These are phyloP conservation scores for Glyphotaelius pellucidus DNA, from an alignment of 2,888 invertebrate genomes.

Conservation along the genomic window DNA sequence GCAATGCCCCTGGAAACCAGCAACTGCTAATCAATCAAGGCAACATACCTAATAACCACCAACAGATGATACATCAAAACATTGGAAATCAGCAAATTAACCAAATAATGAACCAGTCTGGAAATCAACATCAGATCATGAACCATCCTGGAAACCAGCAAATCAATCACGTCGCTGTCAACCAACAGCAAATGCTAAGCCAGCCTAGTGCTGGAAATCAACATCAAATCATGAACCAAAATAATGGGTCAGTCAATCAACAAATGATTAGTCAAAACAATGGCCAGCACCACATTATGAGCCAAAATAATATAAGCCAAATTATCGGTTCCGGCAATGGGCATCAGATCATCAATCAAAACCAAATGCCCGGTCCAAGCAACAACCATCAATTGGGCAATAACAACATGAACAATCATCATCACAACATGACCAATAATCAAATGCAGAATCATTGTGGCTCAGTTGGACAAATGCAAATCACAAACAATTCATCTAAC, in stretches of 20 bases:
- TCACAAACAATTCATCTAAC: slow-evolving; percentile 66
- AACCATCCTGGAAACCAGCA: slow-evolving; percentile 40
- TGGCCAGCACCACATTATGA: slow-evolving; percentile 71
- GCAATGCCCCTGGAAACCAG: slow-evolving; percentile 26
- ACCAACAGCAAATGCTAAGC: slow-evolving; percentile 71
- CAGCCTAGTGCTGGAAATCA: slow-evolving; percentile 32
- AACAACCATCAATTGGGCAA: slow-evolving; percentile 73
- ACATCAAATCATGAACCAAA: slow-evolving; percentile 68
- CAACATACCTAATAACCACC: slow-evolving; percentile 52
- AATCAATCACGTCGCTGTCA: slow-evolving; percentile 26
- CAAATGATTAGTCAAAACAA: slow-evolving; percentile 66
- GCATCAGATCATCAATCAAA: slow-evolving; percentile 73
- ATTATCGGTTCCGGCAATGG: slow-evolving; percentile 68
- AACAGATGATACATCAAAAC: slow-evolving; percentile 50
- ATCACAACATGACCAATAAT: slow-evolving; percentile 68
- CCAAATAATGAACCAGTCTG: slow-evolving; percentile 40
- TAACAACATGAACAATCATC: slow-evolving; percentile 72
- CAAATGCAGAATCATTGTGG: slow-evolving; percentile 74
- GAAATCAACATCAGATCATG: slow-evolving; percentile 44
- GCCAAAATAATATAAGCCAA: slow-evolving; percentile 69
- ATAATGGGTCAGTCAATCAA: slow-evolving; percentile 71
- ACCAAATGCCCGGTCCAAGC: slow-evolving; percentile 61
- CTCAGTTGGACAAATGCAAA: slow-evolving; percentile 75
- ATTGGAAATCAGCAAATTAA: slow-evolving; percentile 45
- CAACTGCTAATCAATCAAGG: slow-evolving; percentile 52